Evolutionary conservation across 1,140 invertebrate genomes (phyloP).

Genomic region (Brachionus angularis): DNA sequence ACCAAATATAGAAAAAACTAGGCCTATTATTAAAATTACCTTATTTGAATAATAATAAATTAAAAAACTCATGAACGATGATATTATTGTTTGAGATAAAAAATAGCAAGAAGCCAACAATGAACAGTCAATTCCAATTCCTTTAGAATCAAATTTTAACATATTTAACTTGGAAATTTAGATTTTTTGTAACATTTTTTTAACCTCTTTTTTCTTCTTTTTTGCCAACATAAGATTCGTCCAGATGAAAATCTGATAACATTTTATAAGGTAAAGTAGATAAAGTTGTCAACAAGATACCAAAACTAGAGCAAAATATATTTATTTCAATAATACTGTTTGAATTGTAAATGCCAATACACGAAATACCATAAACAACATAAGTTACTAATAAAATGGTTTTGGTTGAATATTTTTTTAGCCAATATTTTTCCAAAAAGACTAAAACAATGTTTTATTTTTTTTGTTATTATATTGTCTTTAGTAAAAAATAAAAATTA

Average conservation of each 20-base stretch:
- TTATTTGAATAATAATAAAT: constrained; percentile 12
- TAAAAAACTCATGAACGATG: constrained; percentile 23
- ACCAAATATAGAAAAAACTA: constrained; percentile 6
- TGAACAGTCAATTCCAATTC: constrained; percentile 39
- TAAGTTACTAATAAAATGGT: constrained; percentile 17
- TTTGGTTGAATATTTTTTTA: not conserved
- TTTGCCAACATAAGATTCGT: constrained; percentile 22
- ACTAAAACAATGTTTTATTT: not conserved
- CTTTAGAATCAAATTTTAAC: constrained; percentile 1
- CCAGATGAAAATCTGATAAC: constrained; percentile 39
- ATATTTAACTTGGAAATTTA: no score
- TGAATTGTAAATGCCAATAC: not conserved
- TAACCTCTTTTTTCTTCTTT: no score
- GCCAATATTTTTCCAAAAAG: constrained; percentile 13
- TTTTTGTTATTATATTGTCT: no score
- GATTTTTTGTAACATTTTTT: no score
- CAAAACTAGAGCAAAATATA: constrained; percentile 18
- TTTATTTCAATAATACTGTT: not conserved
- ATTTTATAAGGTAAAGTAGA: constrained; percentile 41
- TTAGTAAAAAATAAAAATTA: no score
- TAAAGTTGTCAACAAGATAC: constrained; percentile 20
- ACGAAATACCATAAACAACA: constrained; percentile 16
- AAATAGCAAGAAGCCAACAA: constrained; percentile 22
- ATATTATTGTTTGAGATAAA: constrained; percentile 20
- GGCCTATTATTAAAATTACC: constrained; percentile 17